A percentile compares a stretch with the other conserved stretches of the same genome.
Evolutionary conservation across 2,888 invertebrate genomes (phyloP).

Genomic region (Neuroscelio doddi): DNA sequence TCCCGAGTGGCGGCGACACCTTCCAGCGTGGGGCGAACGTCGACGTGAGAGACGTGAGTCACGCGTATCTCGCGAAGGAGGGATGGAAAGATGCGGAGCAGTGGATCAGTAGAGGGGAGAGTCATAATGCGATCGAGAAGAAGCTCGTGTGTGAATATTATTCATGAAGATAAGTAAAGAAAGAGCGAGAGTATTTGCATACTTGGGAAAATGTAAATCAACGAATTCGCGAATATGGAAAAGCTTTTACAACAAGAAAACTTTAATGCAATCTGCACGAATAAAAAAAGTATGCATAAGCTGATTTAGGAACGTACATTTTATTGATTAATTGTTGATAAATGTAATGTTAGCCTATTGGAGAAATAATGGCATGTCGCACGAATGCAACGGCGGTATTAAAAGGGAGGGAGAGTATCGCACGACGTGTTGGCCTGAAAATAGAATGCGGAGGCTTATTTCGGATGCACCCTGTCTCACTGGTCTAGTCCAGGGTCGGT

Average conservation of each 20-base stretch:
- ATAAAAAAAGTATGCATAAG: no score
- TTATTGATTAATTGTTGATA: no score
- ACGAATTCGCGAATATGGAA: no score
- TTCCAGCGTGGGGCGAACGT: conserved; percentile 55
- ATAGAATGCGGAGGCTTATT: conserved; percentile 66
- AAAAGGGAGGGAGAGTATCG: conserved; percentile 50
- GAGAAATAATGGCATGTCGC: no score
- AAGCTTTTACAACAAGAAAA: no score
- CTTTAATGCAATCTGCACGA: no score
- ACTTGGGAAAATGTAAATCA: background rate
- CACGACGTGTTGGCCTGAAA: conserved; percentile 58
- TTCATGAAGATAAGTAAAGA: conserved; percentile 30
- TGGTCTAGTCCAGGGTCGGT: conserved; percentile 65
- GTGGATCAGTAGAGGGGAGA: background rate
- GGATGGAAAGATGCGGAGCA: conserved; percentile 12
- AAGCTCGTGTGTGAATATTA: conserved; percentile 32
- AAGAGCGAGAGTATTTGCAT: conserved; percentile 10
- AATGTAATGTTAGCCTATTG: no score
- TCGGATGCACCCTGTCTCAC: conserved; percentile 61
- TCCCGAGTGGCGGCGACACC: conserved; percentile 69
- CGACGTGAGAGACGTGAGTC: conserved; percentile 60
- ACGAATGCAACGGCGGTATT: conserved; percentile 14
- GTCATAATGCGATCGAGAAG: conserved; percentile 28
- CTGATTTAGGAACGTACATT: no score
- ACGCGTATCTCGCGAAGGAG: conserved; percentile 52